Evolutionary conservation across 2,888 invertebrate species (phyloP).

Genomic region (Corythucha ciliata): DNA sequence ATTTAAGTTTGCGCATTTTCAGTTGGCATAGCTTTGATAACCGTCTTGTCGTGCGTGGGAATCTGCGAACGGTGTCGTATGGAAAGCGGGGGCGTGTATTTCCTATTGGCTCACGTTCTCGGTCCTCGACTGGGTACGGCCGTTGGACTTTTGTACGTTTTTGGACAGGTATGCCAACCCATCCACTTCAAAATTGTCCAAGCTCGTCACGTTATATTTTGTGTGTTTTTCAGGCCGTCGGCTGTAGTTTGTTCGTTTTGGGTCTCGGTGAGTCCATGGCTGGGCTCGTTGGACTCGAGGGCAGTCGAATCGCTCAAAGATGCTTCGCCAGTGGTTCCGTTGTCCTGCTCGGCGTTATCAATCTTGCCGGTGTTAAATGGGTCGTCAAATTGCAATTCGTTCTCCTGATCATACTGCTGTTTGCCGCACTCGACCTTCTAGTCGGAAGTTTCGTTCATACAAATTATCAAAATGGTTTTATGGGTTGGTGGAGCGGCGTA

Average conservation of each 20-base stretch:
- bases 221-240: slow-evolving; percentile 64
- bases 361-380: slow-evolving; percentile 96
- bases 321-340: slow-evolving; percentile 83
- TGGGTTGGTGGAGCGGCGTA: slow-evolving; percentile 74
- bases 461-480: slow-evolving; percentile 63
- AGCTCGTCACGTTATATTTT: background rate
- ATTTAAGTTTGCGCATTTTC: slow-evolving; percentile 39
- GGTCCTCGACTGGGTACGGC: slow-evolving; percentile 90
- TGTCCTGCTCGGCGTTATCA: slow-evolving; percentile 75
- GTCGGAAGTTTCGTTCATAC: slow-evolving; percentile 81
- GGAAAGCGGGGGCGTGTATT: slow-evolving; percentile 96
- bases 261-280: slow-evolving; percentile 97
- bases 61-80: slow-evolving; percentile 91
- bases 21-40: slow-evolving; percentile 82
- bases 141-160: slow-evolving; percentile 86
- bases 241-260: slow-evolving; percentile 89
- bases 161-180: slow-evolving; percentile 67
- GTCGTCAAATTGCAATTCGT: slow-evolving; percentile 91
- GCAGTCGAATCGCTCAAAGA: slow-evolving; percentile 69
- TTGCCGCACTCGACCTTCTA: slow-evolving; percentile 87
- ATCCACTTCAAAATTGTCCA: background rate
- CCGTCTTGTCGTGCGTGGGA: slow-evolving; percentile 89
- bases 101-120: slow-evolving; percentile 84
- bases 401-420: slow-evolving; percentile 69
- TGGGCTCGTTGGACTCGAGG: slow-evolving; percentile 62